These are phyloP conservation scores for Papilio elwesi DNA, from an alignment of 2,888 invertebrate species.

Conservation along the genomic window DNA sequence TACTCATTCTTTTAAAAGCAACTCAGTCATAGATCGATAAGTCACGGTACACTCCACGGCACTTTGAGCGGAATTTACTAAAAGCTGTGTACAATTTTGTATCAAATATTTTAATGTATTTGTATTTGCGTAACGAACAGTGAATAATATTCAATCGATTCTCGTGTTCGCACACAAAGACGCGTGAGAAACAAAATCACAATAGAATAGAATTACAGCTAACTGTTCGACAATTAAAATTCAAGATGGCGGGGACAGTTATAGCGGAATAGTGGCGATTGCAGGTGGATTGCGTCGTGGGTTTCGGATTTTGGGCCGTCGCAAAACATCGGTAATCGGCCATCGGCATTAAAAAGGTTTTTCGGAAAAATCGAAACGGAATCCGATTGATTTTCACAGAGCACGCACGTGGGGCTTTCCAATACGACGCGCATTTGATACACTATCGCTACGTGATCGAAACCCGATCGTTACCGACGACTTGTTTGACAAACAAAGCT, in stretches of 20 bases:
- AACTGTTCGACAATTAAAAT: constrained; percentile 78
- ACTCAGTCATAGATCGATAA: constrained; percentile 18
- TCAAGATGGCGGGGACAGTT: constrained; percentile 75
- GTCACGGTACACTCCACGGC: constrained; percentile 19
- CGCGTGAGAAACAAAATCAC: constrained; percentile 77
- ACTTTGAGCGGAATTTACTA: constrained; percentile 28
- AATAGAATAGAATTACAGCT: constrained; percentile 66
- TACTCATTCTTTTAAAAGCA: neutral
- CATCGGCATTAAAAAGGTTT: constrained; percentile 62
- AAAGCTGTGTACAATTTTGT: constrained; percentile 33
- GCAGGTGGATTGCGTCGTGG: constrained; percentile 80
- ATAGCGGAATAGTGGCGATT: constrained; percentile 62
- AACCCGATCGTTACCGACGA: constrained; percentile 41
- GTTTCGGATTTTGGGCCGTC: constrained; percentile 70
- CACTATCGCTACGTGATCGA: constrained; percentile 56
- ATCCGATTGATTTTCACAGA: constrained; percentile 80
- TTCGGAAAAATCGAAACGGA: constrained; percentile 67
- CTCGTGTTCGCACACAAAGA: constrained; percentile 73
- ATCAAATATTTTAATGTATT: constrained; percentile 41
- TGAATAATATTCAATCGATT: constrained; percentile 64
- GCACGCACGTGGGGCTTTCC: constrained; percentile 75
- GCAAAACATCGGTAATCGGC: constrained; percentile 74
- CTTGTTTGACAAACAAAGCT: constrained; percentile 56
- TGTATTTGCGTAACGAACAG: constrained; percentile 71
- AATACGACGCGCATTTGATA: constrained; percentile 63